phyloP scores from a whole-genome alignment of 2,888 invertebrate species.

The Hirudinaria manillensis region DNA sequence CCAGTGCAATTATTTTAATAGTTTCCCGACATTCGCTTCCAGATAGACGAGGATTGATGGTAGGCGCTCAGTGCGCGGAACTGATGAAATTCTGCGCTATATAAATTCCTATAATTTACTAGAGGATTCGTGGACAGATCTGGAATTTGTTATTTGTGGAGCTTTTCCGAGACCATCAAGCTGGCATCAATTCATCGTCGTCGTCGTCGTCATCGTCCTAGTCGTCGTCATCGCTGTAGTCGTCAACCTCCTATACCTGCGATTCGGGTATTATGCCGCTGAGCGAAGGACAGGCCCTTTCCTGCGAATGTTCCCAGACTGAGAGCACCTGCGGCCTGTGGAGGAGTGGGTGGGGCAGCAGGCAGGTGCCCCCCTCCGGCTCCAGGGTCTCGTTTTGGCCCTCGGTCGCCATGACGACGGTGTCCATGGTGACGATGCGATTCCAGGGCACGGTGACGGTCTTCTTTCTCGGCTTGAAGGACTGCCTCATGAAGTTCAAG shows the following conservation, averaged over 20 bases:
- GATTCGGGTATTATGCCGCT: constrained; percentile 53
- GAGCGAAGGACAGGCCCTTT: constrained; percentile 52
- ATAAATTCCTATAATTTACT: too few species aligned
- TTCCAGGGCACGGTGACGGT: constrained; percentile 31
- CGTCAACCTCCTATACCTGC: constrained; percentile 43
- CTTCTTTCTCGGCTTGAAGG: constrained; percentile 8
- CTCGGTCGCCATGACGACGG: constrained; percentile 21
- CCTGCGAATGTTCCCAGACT: constrained; percentile 54
- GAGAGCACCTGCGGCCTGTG: constrained; percentile 50
- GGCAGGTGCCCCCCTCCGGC: constrained; percentile 41
- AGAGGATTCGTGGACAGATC: too few species aligned
- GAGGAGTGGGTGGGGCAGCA: constrained; percentile 47
- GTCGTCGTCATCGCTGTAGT: too few species aligned
- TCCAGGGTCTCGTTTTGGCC: constrained; percentile 36
- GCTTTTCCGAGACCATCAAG: too few species aligned
- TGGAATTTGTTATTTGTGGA: too few species aligned
- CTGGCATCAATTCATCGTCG: too few species aligned
- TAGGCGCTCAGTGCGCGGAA: background rate
- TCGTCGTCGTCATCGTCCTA: too few species aligned
- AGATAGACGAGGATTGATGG: background rate
- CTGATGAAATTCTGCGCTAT: background rate
- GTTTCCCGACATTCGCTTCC: background rate
- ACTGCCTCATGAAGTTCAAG: constrained; percentile 23
- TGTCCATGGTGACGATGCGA: constrained; percentile 27
- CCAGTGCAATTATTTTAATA: background rate